Conservation (phyloP, 2,113 vertebrate genomes). For the Romanogobio albipinnatus region DNA sequence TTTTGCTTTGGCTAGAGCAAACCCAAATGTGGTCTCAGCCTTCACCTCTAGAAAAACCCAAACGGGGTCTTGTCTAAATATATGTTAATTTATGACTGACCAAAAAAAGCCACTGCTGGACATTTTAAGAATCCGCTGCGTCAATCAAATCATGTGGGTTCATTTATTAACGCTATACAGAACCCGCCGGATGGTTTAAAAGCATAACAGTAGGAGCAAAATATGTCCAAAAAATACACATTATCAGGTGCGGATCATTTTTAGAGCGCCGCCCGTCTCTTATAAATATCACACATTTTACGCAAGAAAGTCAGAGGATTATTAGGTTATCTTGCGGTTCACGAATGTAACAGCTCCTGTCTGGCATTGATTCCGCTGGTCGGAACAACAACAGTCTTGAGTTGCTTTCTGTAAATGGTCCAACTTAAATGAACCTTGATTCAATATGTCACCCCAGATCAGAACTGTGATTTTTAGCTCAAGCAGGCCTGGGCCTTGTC, state of each 20-base stretch:
- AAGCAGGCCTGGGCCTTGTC: constrained; percentile 61
- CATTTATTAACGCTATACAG: constrained; percentile 75
- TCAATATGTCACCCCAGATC: constrained; percentile 65
- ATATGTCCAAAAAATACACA: constrained; percentile 84
- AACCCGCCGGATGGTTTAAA: constrained; percentile 80
- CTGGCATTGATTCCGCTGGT: constrained; percentile 73
- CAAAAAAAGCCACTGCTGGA: constrained; percentile 73
- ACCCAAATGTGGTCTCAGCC: constrained; percentile 71
- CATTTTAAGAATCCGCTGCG: constrained; percentile 79
- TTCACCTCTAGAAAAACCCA: constrained; percentile 66
- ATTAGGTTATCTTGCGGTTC: constrained; percentile 82
- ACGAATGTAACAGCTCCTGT: constrained; percentile 83
- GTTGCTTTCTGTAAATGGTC: constrained; percentile 58
- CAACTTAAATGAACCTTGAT: constrained; percentile 66
- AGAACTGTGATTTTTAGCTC: constrained; percentile 54
- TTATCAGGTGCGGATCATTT: constrained; percentile 77
- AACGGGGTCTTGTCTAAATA: constrained; percentile 86
- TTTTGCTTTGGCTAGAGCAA: constrained; percentile 60
- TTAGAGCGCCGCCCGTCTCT: neutral
- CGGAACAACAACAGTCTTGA: constrained; percentile 62
- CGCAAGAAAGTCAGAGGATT: constrained; percentile 76
- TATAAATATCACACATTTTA: constrained; percentile 56
- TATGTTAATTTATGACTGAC: constrained; percentile 81
- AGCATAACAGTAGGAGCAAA: constrained; percentile 82
- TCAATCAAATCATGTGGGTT: constrained; percentile 77